Evolutionary conservation across 2,113 vertebrate species (phyloP).

Genomic region (Albula goreensis): DNA sequence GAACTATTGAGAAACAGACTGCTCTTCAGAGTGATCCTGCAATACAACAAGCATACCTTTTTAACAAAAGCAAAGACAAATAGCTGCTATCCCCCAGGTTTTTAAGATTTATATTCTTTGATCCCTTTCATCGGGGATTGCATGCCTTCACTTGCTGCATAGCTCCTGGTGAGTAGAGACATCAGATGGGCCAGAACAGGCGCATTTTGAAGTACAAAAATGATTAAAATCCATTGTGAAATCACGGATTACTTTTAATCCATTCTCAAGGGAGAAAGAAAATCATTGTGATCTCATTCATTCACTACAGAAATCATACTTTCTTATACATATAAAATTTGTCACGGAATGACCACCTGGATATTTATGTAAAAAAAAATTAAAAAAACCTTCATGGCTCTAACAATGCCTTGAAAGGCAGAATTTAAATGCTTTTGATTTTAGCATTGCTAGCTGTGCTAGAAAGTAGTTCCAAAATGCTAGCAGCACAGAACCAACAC

Average conservation of each 20-base stretch:
- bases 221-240: neutral
- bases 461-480: neutral
- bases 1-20: neutral
- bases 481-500: neutral
- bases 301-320: neutral
- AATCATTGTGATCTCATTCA: too few species aligned
- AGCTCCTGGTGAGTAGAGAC: neutral
- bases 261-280: neutral
- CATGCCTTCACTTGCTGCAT: slow-evolving; percentile 24
- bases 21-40: neutral
- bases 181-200: neutral
- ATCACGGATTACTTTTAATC: neutral
- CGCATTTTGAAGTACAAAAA: neutral
- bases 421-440: neutral
- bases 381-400: neutral
- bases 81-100: neutral
- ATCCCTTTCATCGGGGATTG: slow-evolving; percentile 19
- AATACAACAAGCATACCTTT: neutral
- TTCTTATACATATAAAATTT: neutral
- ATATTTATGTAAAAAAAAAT: neutral
- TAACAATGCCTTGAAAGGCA: neutral
- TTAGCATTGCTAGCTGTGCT: neutral
- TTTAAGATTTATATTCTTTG: slow-evolving; percentile 5
- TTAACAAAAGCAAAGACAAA: slow-evolving; percentile 12
- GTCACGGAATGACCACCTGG: neutral